phyloP scores from a whole-genome alignment of 2,888 invertebrate genomes.

The Julus scanicus region DNA sequence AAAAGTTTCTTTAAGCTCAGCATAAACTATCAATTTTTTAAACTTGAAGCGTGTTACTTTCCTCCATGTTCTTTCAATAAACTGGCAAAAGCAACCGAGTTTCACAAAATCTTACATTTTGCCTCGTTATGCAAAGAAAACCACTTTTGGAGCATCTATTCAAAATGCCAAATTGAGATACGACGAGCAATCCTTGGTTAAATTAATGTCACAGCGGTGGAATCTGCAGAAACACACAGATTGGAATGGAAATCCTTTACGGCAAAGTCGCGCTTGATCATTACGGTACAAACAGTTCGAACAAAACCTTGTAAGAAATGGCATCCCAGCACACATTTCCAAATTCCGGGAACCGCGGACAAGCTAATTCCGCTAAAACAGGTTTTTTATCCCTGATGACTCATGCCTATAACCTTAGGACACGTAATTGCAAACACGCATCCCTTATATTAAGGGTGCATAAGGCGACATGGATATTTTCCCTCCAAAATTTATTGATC shows the following conservation, averaged over 20 bases:
- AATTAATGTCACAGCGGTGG: neutral
- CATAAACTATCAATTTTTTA: neutral
- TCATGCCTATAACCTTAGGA: neutral
- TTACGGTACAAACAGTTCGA: neutral
- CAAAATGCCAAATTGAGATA: neutral
- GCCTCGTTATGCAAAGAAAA: neutral
- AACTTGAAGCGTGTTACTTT: neutral
- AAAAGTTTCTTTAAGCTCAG: neutral
- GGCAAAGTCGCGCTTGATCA: neutral
- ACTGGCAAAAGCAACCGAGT: neutral
- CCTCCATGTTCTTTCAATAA: neutral
- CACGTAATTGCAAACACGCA: constrained; percentile 1
- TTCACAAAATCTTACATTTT: neutral
- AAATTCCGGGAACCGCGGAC: neutral
- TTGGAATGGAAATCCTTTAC: neutral
- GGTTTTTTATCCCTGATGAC: constrained; percentile 31
- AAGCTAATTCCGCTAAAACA: constrained; percentile 14
- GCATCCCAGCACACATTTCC: constrained; percentile 18
- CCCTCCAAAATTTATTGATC: constrained; percentile 41
- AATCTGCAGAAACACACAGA: neutral
- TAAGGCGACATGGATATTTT: neutral
- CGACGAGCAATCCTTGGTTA: neutral
- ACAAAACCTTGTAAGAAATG: neutral
- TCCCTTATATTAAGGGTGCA: neutral
- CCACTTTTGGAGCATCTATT: too few species aligned